Evolutionary conservation across 2,113 vertebrate genomes (phyloP), one percentile per base, ranked within the genome.

Genomic region (Labeo catla): DNA sequence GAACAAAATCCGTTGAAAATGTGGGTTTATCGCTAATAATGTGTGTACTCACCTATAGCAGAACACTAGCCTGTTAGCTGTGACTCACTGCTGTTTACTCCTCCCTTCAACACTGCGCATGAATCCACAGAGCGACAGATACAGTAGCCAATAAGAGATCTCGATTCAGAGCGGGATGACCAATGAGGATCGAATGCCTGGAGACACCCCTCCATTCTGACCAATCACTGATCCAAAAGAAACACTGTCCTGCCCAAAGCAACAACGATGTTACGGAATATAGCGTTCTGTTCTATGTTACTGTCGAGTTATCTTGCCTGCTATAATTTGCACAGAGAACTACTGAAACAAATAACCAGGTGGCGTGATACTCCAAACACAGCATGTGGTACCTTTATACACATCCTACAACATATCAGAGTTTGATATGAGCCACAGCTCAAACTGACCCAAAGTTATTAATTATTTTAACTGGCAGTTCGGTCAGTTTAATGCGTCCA

Each of bases 91-190:
- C 78, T 95, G 95, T 96, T 16, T 95, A 95, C 95, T 92, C 92
- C 86, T 92, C 85, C 85, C 78, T 93, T 92, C 95, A 96, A 96
- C 96, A 96, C 96, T 95, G 96, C 96, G 94, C 97, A 96, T 95
- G 96, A 94, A 95, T 92, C 95, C 84, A 85, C 93, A 84, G 91
- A 95, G 81, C 90, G 92, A 92, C 89, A 93, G 91, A 92, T 89
- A 89, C 91, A 83, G 88, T 66, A 90, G 76, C 93, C 92, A 93
- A 90, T 90, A 88, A 63, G 91, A 93, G 91, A 81, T 85, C 83
- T 0, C 15, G 80, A 89, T 86, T 89, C 89, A 89, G 93, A 91
- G 95, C 96, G 95, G 96, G 61, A 2, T 12, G 50, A 11, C 95
- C 92, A 96, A 94, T 94, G 43, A 89, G 0, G 83, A 0, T 2